Base-by-base conservation (phyloP, 1,140 invertebrate genomes). In the Solenopsis fugax region DNA sequence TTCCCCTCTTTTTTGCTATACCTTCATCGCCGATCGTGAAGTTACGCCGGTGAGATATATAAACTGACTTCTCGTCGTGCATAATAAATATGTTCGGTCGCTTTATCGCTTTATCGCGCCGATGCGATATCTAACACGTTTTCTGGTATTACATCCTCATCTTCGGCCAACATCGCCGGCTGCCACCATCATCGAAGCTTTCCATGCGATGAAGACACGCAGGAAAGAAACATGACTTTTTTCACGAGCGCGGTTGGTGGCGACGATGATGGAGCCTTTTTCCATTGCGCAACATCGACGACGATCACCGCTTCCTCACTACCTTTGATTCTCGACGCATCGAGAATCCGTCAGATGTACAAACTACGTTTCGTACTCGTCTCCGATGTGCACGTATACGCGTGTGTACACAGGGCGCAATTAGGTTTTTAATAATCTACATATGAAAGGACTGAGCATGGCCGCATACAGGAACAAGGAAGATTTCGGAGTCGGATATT, bases 71-170 rank as follows among this genome's bases (percentile, higher is more conserved):
- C 45, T 88, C 78, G 77, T 58, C 72, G 18, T 29, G 56, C 52
- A 52, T 45, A 82, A 89, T 84, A 90, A 89, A 90, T 87, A 90
- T 76, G 52, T 67, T 78, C 84, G 76, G 76, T 54, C 56, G 45
- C 41, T 69, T 18, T 67, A 65, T 84, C 41, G 29, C 56, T 71
- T 13, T 65, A 21, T 78, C 73, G 34, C 76, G 24, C 60, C 24
- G 21, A 56, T 18, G 54, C 50, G 18, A 56, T 24, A 37, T 76
- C 52, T 41, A 18, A 13, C 10, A 34, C 7, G 13, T 1, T 13
- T 76, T 58, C 9, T 7, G 29, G 2, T n/a, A 0, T 56, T 50
- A 37, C 9, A 37, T 34, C 37, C n/a, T 67, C 48, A 10, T 24
- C 16, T 24, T 48, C 16, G 5, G 16, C 16, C 6, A 29, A 16